Evolutionary conservation across 2,888 invertebrate species (phyloP), one percentile per base, ranked within the genome.

Genomic region (Conus canariensis): DNA sequence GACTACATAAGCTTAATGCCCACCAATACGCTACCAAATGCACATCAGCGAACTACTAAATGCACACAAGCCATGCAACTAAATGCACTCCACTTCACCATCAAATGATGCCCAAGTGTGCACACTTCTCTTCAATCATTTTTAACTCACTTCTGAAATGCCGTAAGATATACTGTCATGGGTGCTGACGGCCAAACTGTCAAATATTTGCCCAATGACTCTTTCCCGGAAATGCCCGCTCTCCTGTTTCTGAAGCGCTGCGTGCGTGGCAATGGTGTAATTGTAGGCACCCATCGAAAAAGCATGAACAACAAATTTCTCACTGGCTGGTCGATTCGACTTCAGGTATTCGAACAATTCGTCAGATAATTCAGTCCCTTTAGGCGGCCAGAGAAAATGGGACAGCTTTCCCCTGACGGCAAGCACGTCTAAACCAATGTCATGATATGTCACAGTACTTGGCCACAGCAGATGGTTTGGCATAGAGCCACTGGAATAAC

Each of bases 201-300:
- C 94, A 92, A 93, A 94, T 12, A 94, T 89, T 86, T 93, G 93
- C 60, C 93, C 94, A n/a, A 91, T 60, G 14, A 94, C 90, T 7
- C 90, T 90, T 8, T 91, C 82, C 60, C 91, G 80, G 67, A 93
- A 92, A 64, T 88, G 30, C 45, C 91, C 91, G 85, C 90, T 92
- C 22, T 90, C 90, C 9, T 91, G 87, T 9, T 90, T 82, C 59
- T 88, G 80, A 22, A 60, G 77, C 8, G 93, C 85, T 64, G 70
- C 80, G 25, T 90, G 90, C 83, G 90, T 74, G 67, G 90, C 87
- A 9, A 93, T 91, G 6, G 93, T 93, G 86, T 93, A 94, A 77
- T 92, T 91, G 89, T 93, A 94, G 6, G 94, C 93, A 25, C 94
- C 94, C 14, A 94, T 89, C 1, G 94, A 94, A 90, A 93, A 93